Base-by-base conservation (phyloP, 2,888 invertebrate genomes). In the Minunthozetes semirufus region DNA sequence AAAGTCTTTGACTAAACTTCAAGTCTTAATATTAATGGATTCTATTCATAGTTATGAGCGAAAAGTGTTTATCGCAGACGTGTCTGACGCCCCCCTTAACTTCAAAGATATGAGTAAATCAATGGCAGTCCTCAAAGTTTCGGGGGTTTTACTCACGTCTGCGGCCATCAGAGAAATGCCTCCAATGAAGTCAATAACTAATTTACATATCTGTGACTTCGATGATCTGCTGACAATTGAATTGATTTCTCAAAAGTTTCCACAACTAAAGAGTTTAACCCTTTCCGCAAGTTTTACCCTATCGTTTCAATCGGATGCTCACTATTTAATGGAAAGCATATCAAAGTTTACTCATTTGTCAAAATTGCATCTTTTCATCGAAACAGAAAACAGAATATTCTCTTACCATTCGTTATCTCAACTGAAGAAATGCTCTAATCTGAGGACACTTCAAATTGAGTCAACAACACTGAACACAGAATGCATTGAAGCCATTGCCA, bases 191-290 rank as follows among this genome's bases (percentile, higher is more conserved):
- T 38, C 27, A 1, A 19, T 66, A 9, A 0, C 3, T 11, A 66
- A 66, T 66, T 19, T 66, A 13, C 63, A 66, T n/a, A 66, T 66
- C n/a, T 66, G 63, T 38, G 19, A 66, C 38, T n/a, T 66, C 29
- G 63, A 66, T 66, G n/a, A 15, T 38, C 19, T 66, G 1, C n/a
- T 9, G 38, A 9, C 38, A 1, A 1, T 38, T 2, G 3, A 33
- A 66, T 3, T 66, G 15, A 38, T 66, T 38, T 15, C n/a, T 13
- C 6, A 33, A 15, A 17, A 38, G 29, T 66, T 66, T 15, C 6
- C 17, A 38, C 38, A 19, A 1, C 19, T 66, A 19, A 19, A 6
- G 11, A 66, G 63, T 66, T 22, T 66, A 17, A 66, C 63, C 29
- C 13, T 66, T 66, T 66, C 63, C 33, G 11, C 9, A n/a, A 5